Evolutionary conservation across 1,140 invertebrate genomes (phyloP).

Genomic region (Lasioglossum baleicum): DNA sequence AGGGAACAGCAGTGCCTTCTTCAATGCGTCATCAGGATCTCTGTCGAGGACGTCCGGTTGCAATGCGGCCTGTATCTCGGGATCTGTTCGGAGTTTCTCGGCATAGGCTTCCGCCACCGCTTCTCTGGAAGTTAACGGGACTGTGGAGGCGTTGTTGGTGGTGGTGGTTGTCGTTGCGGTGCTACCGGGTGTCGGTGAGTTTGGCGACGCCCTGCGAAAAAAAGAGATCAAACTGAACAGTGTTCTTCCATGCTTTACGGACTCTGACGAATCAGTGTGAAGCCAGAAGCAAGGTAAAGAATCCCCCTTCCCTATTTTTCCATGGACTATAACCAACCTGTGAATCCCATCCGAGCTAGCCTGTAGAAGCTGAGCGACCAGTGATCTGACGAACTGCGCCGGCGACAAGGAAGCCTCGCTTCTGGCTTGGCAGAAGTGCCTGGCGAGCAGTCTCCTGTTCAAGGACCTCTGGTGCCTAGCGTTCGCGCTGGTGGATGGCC

Average conservation of each 20-base stretch:
- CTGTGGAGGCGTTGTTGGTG: slow-evolving; percentile 43
- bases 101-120: slow-evolving; percentile 88
- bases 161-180: slow-evolving; percentile 68
- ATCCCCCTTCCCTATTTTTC: no score
- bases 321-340: slow-evolving; percentile 44
- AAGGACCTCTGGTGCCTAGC: slow-evolving; percentile 86
- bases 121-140: slow-evolving; percentile 69
- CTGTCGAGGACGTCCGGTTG: slow-evolving; percentile 87
- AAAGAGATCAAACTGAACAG: not conserved
- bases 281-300: no score
- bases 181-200: slow-evolving; percentile 27
- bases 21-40: slow-evolving; percentile 94
- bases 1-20: slow-evolving; percentile 92
- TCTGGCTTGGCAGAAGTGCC: slow-evolving; percentile 89
- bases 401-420: slow-evolving; percentile 84
- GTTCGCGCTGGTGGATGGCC: slow-evolving; percentile 84
- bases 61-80: slow-evolving; percentile 87
- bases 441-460: slow-evolving; percentile 88
- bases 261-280: no score
- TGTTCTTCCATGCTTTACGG: no score
- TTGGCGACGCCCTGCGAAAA: slow-evolving; percentile 34
- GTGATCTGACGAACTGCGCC: slow-evolving; percentile 89
- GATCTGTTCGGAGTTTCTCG: slow-evolving; percentile 87
- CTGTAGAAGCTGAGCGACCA: slow-evolving; percentile 87
- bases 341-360: slow-evolving; percentile 75